Evolutionary conservation across 1,140 invertebrate genomes (phyloP).

Genomic region (Charaxes varanes): DNA sequence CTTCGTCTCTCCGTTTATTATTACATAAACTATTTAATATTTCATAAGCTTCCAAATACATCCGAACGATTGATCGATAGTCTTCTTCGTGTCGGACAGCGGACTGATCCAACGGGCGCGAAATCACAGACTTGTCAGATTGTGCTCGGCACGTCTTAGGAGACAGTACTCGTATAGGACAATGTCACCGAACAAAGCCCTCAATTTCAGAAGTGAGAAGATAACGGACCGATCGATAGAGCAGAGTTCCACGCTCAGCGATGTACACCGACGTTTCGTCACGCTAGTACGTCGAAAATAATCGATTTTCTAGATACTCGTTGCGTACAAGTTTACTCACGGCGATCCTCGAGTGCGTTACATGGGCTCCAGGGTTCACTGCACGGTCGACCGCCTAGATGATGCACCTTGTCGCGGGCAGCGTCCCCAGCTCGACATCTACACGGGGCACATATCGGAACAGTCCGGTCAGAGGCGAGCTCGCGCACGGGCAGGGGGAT

Average conservation of each 20-base stretch:
- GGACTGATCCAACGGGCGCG: conserved; percentile 30
- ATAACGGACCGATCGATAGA: conserved; percentile 54
- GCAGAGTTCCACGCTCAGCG: conserved; percentile 20
- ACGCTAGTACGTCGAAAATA: conserved; percentile 11
- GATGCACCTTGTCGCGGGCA: conserved; percentile 45
- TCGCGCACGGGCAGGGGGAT: conserved; percentile 31
- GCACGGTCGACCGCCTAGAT: conserved; percentile 35
- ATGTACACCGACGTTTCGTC: conserved; percentile 3
- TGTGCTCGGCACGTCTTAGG: conserved; percentile 8
- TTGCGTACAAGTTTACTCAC: conserved; percentile 42
- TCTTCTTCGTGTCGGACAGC: too few species aligned
- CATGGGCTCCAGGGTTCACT: conserved; percentile 48
- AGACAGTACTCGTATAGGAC: conserved; percentile 15
- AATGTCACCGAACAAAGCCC: conserved; percentile 29
- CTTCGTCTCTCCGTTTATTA: conserved; percentile 1
- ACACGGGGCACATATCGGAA: conserved; percentile 54
- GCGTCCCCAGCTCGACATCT: conserved; percentile 63
- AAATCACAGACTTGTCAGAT: conserved; percentile 13
- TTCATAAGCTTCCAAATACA: too few species aligned
- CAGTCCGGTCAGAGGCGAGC: conserved; percentile 40
- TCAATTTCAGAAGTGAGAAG: conserved; percentile 31
- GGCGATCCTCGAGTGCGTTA: conserved; percentile 39
- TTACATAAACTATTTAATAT: background rate
- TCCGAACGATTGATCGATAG: too few species aligned
- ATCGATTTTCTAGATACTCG: conserved; percentile 23